Conservation (phyloP, 2,797 vertebrate genomes). For the Pangasius krempfi region DNA sequence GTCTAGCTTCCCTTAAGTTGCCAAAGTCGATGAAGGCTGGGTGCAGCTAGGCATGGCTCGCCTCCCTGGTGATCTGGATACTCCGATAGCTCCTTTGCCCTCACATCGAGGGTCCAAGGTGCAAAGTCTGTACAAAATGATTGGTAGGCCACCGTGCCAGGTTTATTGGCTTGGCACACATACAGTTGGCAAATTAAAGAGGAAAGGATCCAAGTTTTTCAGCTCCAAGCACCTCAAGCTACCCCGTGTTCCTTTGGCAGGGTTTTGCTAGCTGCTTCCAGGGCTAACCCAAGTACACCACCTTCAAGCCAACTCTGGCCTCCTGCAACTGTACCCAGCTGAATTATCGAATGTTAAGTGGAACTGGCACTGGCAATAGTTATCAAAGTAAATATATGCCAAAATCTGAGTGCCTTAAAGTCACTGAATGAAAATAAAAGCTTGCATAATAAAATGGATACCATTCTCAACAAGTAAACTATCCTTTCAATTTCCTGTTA, state of each 20-base stretch:
- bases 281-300: constrained; percentile 30
- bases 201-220: constrained; percentile 66
- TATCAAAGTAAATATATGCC: constrained; percentile 6
- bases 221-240: constrained; percentile 62
- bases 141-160: constrained; percentile 58
- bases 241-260: constrained; percentile 58
- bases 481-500: constrained; percentile 14
- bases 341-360: constrained; percentile 41
- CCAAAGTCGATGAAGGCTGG: constrained; percentile 49
- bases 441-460: background rate
- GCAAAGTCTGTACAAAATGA: constrained; percentile 70
- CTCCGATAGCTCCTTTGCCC: constrained; percentile 50
- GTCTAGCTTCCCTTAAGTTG: constrained; percentile 26
- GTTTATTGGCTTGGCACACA: constrained; percentile 65
- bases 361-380: constrained; percentile 31
- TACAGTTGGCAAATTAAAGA: constrained; percentile 74
- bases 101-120: constrained; percentile 61
- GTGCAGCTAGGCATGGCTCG: constrained; percentile 25
- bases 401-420: constrained; percentile 2
- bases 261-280: constrained; percentile 24
- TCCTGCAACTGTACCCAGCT: constrained; percentile 39
- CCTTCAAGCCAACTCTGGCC: constrained; percentile 39
- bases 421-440: background rate
- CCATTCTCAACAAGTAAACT: background rate
- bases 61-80: constrained; percentile 50